Evolutionary conservation across 2,113 vertebrate species (phyloP).

Genomic region (Tenebrosternarchus preto): DNA sequence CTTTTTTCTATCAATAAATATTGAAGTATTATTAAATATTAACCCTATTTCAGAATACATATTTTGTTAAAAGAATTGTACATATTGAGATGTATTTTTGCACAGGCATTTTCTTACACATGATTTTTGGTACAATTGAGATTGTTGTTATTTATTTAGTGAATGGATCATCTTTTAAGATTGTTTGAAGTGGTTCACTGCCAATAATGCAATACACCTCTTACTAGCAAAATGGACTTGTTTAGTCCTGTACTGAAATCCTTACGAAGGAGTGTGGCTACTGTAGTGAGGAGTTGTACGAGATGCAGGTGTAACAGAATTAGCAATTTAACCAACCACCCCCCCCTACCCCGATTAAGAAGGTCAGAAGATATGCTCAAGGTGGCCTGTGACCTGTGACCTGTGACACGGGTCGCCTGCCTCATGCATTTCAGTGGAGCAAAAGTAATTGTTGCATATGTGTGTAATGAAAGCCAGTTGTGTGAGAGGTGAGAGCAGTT

Average conservation of each 20-base stretch:
- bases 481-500: neutral
- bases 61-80: slow-evolving; percentile 99
- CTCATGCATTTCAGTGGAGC: slow-evolving; percentile 27
- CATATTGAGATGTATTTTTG: slow-evolving; percentile 99
- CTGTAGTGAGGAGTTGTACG: slow-evolving; percentile 67
- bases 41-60: slow-evolving; percentile 98
- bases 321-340: slow-evolving; percentile 58
- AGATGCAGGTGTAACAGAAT: slow-evolving; percentile 63
- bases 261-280: slow-evolving; percentile 66
- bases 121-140: slow-evolving; percentile 95
- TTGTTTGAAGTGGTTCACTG: slow-evolving; percentile 99
- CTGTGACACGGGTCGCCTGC: slow-evolving; percentile 54
- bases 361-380: slow-evolving; percentile 53
- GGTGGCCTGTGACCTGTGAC: too few species aligned
- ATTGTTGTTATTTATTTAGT: slow-evolving; percentile 99
- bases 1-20: slow-evolving; percentile 79
- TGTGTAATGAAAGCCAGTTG: slow-evolving; percentile 58
- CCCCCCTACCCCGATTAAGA: slow-evolving; percentile 61
- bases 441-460: slow-evolving; percentile 22
- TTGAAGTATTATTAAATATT: too few species aligned
- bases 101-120: slow-evolving; percentile 98
- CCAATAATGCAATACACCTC: slow-evolving; percentile 89
- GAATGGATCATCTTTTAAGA: slow-evolving; percentile 81
- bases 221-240: slow-evolving; percentile 68
- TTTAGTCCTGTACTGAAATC: slow-evolving; percentile 67